These are phyloP conservation scores for Ochotona curzoniae DNA, from an alignment of 2,113 vertebrate species.

Conservation along the genomic window DNA sequence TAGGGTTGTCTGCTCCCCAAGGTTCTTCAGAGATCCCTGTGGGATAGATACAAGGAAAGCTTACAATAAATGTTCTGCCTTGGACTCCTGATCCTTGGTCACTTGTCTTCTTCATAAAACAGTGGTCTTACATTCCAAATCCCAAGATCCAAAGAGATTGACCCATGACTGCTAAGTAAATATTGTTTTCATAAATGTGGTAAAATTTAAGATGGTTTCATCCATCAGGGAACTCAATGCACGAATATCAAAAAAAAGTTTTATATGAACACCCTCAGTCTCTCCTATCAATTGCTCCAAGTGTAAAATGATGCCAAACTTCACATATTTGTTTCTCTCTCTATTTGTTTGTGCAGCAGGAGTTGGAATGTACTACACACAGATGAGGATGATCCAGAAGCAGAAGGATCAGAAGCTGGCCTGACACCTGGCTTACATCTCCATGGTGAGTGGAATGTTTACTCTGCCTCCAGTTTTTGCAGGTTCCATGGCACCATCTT, in stretches of 20 bases:
- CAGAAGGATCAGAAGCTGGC: background rate
- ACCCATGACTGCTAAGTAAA: background rate
- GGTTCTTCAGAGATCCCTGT: too few relatives aligned
- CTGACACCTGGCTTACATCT: background rate
- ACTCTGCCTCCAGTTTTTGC: background rate
- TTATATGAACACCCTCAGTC: background rate
- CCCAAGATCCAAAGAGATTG: too few relatives aligned
- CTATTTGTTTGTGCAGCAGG: background rate
- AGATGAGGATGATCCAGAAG: background rate
- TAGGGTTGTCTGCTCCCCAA: too few relatives aligned
- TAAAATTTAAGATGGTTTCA: constrained; percentile 50
- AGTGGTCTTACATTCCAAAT: too few relatives aligned
- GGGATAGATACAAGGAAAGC: too few relatives aligned
- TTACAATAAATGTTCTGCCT: too few relatives aligned
- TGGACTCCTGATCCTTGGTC: too few relatives aligned
- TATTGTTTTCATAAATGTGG: constrained; percentile 2
- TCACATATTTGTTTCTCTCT: background rate
- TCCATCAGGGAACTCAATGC: background rate
- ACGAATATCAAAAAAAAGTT: constrained; percentile 4
- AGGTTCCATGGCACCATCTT: background rate
- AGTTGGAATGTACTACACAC: background rate
- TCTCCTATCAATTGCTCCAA: background rate
- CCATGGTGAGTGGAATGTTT: background rate
- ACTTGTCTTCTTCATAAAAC: too few relatives aligned
- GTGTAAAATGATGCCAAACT: background rate